Conservation (phyloP, 2,113 vertebrate species). For the Zosterops japonicus region DNA sequence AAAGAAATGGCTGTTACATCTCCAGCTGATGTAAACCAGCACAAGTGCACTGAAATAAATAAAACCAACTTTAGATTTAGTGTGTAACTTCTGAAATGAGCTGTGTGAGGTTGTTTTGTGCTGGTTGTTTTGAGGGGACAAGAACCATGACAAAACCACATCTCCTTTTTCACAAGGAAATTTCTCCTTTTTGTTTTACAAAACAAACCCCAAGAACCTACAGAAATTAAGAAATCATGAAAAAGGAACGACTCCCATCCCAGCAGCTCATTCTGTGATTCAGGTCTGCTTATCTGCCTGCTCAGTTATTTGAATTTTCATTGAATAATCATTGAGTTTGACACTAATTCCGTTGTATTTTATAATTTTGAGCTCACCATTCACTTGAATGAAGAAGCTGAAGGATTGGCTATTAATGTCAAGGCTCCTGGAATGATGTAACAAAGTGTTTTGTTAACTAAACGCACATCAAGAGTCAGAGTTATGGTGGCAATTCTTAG, state of each 20-base stretch:
- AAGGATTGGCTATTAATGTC: neutral
- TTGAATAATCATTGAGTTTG: neutral
- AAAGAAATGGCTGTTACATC: neutral
- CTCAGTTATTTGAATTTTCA: neutral
- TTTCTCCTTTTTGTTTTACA: neutral
- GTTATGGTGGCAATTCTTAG: neutral
- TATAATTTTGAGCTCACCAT: neutral
- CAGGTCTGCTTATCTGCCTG: neutral
- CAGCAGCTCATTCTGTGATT: neutral
- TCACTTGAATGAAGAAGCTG: neutral
- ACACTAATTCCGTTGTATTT: accelerated
- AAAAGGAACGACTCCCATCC: neutral
- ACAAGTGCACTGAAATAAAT: neutral
- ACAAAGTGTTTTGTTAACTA: neutral
- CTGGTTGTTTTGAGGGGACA: neutral
- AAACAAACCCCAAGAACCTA: neutral
- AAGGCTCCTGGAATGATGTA: neutral
- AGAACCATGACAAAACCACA: neutral
- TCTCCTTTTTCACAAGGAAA: neutral
- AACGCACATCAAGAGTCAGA: neutral
- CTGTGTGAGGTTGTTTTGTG: neutral
- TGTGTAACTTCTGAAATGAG: neutral
- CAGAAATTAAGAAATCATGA: neutral
- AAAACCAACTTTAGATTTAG: neutral
- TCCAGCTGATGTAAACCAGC: neutral